phyloP scores from a whole-genome alignment of 2,888 invertebrate genomes.

The Drosophila dives region DNA sequence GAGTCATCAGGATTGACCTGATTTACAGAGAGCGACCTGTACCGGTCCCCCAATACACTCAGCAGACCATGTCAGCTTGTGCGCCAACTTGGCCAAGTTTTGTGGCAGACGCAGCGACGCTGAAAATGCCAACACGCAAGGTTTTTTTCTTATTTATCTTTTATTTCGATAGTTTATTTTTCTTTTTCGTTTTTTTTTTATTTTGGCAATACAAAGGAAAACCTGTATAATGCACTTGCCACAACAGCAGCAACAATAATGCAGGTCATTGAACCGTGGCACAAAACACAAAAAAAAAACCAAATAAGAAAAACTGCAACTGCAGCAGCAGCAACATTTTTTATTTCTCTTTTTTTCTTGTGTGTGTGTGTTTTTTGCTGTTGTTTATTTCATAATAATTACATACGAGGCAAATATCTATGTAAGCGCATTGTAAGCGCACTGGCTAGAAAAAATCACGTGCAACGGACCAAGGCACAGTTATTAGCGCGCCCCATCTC shows the following conservation, averaged over 20 bases:
- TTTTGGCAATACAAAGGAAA: slow-evolving; percentile 75
- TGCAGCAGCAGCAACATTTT: slow-evolving; percentile 62
- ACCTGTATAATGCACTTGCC: slow-evolving; percentile 77
- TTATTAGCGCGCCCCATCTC: slow-evolving; percentile 56
- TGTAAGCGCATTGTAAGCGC: slow-evolving; percentile 46
- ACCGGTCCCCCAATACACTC: neutral
- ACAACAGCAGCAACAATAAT: slow-evolving; percentile 47
- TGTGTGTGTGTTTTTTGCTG: slow-evolving; percentile 3
- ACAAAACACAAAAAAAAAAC: slow-evolving; percentile 21
- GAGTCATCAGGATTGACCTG: slow-evolving; percentile 60
- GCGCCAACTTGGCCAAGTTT: slow-evolving; percentile 52
- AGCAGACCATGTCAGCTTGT: neutral
- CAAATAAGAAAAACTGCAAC: slow-evolving; percentile 53
- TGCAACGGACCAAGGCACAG: slow-evolving; percentile 66
- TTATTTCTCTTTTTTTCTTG: slow-evolving; percentile 10
- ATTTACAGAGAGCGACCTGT: slow-evolving; percentile 46
- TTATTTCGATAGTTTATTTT: slow-evolving; percentile 36
- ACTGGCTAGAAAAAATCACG: slow-evolving; percentile 70
- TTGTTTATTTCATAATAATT: slow-evolving; percentile 71
- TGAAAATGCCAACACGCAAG: slow-evolving; percentile 75
- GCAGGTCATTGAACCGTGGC: slow-evolving; percentile 65
- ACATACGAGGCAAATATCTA: slow-evolving; percentile 52
- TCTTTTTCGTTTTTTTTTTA: slow-evolving; percentile 15
- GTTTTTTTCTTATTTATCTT: slow-evolving; percentile 39
- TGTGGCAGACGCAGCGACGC: slow-evolving; percentile 74